A percentile compares a stretch with the other conserved stretches of the same genome.
phyloP scores from a whole-genome alignment of 2,888 invertebrate genomes.

The Odontocolon sp. region DNA sequence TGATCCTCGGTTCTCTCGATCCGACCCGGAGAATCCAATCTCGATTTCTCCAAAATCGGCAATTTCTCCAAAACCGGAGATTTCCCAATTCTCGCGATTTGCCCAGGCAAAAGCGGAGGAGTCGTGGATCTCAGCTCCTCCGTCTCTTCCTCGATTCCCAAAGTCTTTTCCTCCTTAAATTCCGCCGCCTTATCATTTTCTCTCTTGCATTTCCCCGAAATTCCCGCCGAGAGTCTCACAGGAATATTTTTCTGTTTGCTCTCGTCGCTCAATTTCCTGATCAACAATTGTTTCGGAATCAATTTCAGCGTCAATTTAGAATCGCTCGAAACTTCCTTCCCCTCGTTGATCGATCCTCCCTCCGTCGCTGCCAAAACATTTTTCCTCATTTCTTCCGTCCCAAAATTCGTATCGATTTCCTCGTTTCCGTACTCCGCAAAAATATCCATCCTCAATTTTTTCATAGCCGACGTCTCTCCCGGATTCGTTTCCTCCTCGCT shows the following conservation, averaged over 20 bases:
- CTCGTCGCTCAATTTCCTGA: constrained; percentile 61
- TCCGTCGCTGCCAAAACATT: constrained; percentile 2
- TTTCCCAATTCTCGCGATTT: constrained; percentile 22
- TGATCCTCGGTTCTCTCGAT: neutral
- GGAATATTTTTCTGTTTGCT: constrained; percentile 24
- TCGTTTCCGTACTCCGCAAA: constrained; percentile 68
- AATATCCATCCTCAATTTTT: constrained; percentile 68
- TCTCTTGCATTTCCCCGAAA: neutral
- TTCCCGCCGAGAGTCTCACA: constrained; percentile 1
- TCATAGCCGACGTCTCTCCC: constrained; percentile 59
- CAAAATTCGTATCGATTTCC: constrained; percentile 12
- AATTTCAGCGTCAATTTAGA: constrained; percentile 67
- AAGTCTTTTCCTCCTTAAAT: neutral
- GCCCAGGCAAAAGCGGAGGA: constrained; percentile 45
- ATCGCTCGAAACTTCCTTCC: constrained; percentile 55
- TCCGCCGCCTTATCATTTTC: neutral
- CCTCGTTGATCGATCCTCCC: constrained; percentile 11
- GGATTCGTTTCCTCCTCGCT: constrained; percentile 41
- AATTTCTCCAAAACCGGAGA: constrained; percentile 16
- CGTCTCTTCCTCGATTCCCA: neutral
- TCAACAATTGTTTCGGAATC: constrained; percentile 73
- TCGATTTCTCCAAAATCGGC: constrained; percentile 9
- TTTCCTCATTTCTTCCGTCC: constrained; percentile 28
- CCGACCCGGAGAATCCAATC: constrained; percentile 15
- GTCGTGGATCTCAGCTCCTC: constrained; percentile 44